A percentile compares a stretch with the other conserved stretches of the same genome.
These are phyloP conservation scores for Leptodactylus fuscus DNA, from an alignment of 2,113 vertebrate genomes.

Conservation along the genomic window DNA sequence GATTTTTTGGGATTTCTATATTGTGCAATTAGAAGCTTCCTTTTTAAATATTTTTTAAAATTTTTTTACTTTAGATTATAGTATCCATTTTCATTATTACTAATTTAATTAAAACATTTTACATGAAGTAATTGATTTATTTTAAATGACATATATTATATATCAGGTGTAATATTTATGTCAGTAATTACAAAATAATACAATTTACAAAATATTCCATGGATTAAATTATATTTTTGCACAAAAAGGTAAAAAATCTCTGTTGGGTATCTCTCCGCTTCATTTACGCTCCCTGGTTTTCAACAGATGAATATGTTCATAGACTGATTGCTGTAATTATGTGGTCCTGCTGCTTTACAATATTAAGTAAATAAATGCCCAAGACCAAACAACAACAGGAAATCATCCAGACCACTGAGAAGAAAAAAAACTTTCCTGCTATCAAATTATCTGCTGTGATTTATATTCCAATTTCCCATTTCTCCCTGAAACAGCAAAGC, in stretches of 20 bases:
- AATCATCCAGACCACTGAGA: slow-evolving; percentile 57
- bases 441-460: slow-evolving; percentile 50
- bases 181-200: slow-evolving; percentile 68
- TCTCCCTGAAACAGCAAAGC: slow-evolving; percentile 19
- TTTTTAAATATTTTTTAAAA: no score
- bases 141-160: slow-evolving; percentile 14
- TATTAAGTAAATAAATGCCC: slow-evolving; percentile 77
- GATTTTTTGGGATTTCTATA: no score
- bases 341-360: slow-evolving; percentile 75
- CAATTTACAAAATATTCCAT: slow-evolving; percentile 66
- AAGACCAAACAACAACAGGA: slow-evolving; percentile 65
- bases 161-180: slow-evolving; percentile 60
- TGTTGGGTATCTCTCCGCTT: slow-evolving; percentile 72
- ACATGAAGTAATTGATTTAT: not conserved
- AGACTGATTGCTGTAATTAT: slow-evolving; percentile 83
- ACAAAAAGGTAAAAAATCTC: slow-evolving; percentile 69
- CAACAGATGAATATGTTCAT: slow-evolving; percentile 80
- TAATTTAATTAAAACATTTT: not conserved
- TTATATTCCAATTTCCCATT: slow-evolving; percentile 42
- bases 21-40: no score
- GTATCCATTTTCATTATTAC: not conserved
- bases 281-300: slow-evolving; percentile 81
- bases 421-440: slow-evolving; percentile 28
- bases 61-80: no score
- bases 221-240: slow-evolving; percentile 62